Evolutionary conservation across 2,113 vertebrate genomes (phyloP), one percentile per base, ranked within the genome.

Genomic region (Rhea americana): DNA sequence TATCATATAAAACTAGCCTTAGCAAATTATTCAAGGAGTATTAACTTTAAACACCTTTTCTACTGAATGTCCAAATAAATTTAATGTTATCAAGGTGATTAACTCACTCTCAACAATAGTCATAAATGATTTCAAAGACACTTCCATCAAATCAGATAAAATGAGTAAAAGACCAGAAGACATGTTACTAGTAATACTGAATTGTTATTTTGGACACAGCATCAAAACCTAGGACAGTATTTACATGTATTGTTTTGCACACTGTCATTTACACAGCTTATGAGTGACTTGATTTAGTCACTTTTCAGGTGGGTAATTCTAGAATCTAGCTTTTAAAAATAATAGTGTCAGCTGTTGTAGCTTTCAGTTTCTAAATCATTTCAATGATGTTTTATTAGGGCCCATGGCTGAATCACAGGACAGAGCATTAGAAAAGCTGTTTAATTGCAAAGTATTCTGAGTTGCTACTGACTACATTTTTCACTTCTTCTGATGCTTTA

Each of bases 1-100:
- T 35, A 51, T 53, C n/a, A 26, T 72, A 10, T 50, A 78, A 62
- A 66, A 91, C n/a, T 94, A 85, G n/a, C 56, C 47, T 89, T 82
- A 79, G 80, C 51, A 91, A 92, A 93, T 96, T 90, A 84, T 93
- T 91, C 89, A 95, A 93, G 85, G 76, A 24, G 68, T 84, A 93
- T 95, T 96, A 97, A 93, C 24, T 95, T 93, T 90, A 92, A 92
- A 74, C 10, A 86, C 37, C 58, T 88, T 87, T 89, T 84, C 30
- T 86, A 59, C n/a, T 73, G 66, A 66, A 82, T 82, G 32, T 84
- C 58, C 55, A 85, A 86, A 87, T 94, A 97, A 93, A 87, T 92
- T 72, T 92, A 90, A 88, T 86, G n/a, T 70, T 90, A 84, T 73
- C 58, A 55, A 84, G 55, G 12, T 91, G 65, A 88, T 90, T 93